Conservation (phyloP, 2,888 invertebrate genomes). For the Lydus trimaculatus region DNA sequence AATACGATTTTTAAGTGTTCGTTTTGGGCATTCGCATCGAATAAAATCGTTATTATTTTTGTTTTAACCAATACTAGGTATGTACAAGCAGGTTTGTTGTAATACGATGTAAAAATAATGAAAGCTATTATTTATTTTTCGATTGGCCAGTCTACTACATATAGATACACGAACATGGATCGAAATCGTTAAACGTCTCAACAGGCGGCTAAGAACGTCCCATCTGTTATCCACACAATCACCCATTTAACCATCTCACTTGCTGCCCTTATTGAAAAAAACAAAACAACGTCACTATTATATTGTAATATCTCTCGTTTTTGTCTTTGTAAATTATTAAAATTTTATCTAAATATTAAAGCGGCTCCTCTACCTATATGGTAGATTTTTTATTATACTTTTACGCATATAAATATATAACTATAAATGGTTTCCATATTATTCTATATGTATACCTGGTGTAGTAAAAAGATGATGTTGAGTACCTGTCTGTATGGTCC, state of each 20-base stretch:
- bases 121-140: constrained; percentile 24
- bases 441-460: neutral
- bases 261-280: constrained; percentile 17
- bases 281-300: neutral
- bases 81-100: neutral
- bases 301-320: neutral
- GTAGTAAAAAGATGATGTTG: constrained; percentile 21
- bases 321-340: constrained; percentile 20
- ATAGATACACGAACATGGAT: constrained; percentile 34
- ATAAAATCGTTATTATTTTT: too few species aligned
- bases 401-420: neutral
- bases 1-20: too few species aligned
- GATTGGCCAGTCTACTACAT: constrained; percentile 1
- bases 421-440: neutral
- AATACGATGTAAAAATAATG: constrained; percentile 16
- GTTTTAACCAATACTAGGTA: too few species aligned
- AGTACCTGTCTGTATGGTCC: constrained; percentile 31
- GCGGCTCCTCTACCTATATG: constrained; percentile 23
- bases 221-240: constrained; percentile 37
- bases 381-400: neutral
- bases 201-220: constrained; percentile 39
- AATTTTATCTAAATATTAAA: constrained; percentile 31
- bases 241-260: constrained; percentile 23
- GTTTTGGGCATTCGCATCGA: too few species aligned
- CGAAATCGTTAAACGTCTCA: constrained; percentile 43